A percentile compares a stretch with the other conserved stretches of the same genome.
Conservation (phyloP, 2,797 vertebrate species). For the Neostethus bicornis region DNA sequence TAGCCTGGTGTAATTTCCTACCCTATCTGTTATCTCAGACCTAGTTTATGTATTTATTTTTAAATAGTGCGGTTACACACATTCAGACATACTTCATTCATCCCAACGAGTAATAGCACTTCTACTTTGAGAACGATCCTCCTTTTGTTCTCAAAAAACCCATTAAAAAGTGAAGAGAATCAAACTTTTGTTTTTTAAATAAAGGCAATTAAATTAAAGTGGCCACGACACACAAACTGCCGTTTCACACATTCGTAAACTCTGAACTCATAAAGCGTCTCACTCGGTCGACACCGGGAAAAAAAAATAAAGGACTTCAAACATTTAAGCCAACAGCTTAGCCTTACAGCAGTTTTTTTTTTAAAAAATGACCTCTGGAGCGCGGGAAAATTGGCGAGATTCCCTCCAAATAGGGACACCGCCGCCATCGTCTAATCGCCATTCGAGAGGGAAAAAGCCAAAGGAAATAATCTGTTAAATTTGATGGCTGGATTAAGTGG, state of each 20-base stretch:
- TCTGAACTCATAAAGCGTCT: constrained; percentile 37
- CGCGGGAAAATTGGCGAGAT: constrained; percentile 54
- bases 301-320: constrained; percentile 30
- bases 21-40: constrained; percentile 52
- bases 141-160: constrained; percentile 60
- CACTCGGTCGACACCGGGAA: constrained; percentile 53
- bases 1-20: constrained; percentile 62
- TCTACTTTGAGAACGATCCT: constrained; percentile 67
- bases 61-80: constrained; percentile 49
- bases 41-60: constrained; percentile 26
- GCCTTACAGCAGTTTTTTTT: constrained; percentile 73
- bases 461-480: constrained; percentile 4
- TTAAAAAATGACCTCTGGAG: constrained; percentile 45
- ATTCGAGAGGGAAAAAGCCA: constrained; percentile 17
- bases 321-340: constrained; percentile 44
- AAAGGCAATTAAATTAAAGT: constrained; percentile 70
- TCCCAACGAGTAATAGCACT: constrained; percentile 78
- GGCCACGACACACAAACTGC: constrained; percentile 56
- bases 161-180: constrained; percentile 55
- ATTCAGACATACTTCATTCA: constrained; percentile 68
- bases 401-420: constrained; percentile 16
- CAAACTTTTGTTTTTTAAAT: constrained; percentile 62
- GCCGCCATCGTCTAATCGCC: constrained; percentile 36
- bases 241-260: constrained; percentile 46
- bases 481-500: constrained; percentile 29